phyloP scores from a whole-genome alignment of 2,888 invertebrate genomes.

The Apodemia zela region DNA sequence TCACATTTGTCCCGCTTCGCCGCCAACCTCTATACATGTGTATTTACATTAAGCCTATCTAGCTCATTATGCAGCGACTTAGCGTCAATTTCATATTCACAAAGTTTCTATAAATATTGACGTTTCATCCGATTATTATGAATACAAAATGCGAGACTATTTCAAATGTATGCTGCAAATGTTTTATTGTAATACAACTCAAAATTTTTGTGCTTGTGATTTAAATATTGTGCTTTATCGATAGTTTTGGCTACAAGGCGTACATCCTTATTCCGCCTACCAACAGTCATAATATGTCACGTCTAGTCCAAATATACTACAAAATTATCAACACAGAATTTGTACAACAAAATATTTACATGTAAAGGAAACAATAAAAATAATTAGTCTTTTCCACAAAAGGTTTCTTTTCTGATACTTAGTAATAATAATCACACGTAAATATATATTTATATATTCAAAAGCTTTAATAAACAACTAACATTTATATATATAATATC shows the following conservation, averaged over 20 bases:
- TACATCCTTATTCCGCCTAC: conserved; percentile 16
- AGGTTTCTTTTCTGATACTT: conserved; percentile 20
- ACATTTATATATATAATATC: conserved; percentile 65
- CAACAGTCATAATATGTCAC: conserved; percentile 41
- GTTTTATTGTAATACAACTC: background rate
- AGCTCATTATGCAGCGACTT: conserved; percentile 35
- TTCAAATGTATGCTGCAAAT: conserved; percentile 6
- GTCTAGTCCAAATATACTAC: conserved; percentile 37
- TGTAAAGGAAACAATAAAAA: conserved; percentile 21
- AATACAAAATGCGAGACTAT: conserved; percentile 3
- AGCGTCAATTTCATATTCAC: conserved; percentile 28
- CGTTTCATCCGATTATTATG: conserved; percentile 9
- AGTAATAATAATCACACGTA: conserved; percentile 31
- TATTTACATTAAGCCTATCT: conserved; percentile 54
- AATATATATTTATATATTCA: conserved; percentile 41
- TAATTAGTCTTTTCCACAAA: conserved; percentile 17
- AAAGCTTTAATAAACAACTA: conserved; percentile 64
- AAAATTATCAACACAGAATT: conserved; percentile 22
- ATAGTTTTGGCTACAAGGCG: conserved; percentile 19
- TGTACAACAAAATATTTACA: conserved; percentile 30
- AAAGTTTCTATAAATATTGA: conserved; percentile 18
- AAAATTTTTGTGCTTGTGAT: conserved; percentile 8
- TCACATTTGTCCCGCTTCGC: conserved; percentile 60
- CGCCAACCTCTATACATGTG: conserved; percentile 36
- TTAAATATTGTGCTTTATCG: conserved; percentile 18